Evolutionary conservation across 1,140 invertebrate species (phyloP).

Genomic region (Tribolium madens): DNA sequence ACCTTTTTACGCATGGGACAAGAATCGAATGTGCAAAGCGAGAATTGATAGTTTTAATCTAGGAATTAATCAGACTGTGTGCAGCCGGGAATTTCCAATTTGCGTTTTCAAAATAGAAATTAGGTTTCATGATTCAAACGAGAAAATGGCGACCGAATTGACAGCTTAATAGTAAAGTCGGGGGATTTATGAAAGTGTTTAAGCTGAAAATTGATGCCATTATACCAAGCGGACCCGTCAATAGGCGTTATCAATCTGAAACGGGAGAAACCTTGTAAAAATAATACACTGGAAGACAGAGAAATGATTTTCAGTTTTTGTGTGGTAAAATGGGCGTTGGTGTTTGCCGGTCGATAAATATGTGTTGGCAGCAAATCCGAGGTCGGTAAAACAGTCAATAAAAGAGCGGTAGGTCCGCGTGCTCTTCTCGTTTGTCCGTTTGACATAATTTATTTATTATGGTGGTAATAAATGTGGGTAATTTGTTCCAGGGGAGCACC

Average conservation of each 20-base stretch:
- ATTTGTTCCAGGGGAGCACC: slow-evolving; percentile 77
- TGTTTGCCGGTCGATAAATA: slow-evolving; percentile 9
- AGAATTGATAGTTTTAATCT: slow-evolving; percentile 30
- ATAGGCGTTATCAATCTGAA: slow-evolving; percentile 18
- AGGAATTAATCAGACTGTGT: slow-evolving; percentile 6
- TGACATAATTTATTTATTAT: slow-evolving; percentile 46
- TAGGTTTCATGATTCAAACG: slow-evolving; percentile 19
- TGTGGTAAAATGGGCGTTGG: not conserved
- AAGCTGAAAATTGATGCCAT: slow-evolving; percentile 17
- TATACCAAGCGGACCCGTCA: not conserved
- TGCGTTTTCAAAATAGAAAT: slow-evolving; percentile 30
- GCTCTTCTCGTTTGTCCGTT: slow-evolving; percentile 23
- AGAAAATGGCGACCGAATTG: not conserved
- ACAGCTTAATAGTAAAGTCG: slow-evolving; percentile 8
- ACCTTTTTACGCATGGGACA: not conserved
- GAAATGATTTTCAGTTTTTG: not conserved
- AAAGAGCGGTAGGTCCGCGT: slow-evolving; percentile 23
- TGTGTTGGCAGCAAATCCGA: slow-evolving; percentile 22
- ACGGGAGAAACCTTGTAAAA: not conserved
- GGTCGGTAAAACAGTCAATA: slow-evolving; percentile 29
- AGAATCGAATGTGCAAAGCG: slow-evolving; percentile 20
- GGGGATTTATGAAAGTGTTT: slow-evolving; percentile 22
- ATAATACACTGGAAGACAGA: no score
- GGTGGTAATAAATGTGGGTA: slow-evolving; percentile 43
- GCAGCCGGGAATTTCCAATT: slow-evolving; percentile 16